A percentile compares a stretch with the other conserved stretches of the same genome.
Evolutionary conservation across 2,888 invertebrate genomes (phyloP).

Genomic region (Operophtera brumata): DNA sequence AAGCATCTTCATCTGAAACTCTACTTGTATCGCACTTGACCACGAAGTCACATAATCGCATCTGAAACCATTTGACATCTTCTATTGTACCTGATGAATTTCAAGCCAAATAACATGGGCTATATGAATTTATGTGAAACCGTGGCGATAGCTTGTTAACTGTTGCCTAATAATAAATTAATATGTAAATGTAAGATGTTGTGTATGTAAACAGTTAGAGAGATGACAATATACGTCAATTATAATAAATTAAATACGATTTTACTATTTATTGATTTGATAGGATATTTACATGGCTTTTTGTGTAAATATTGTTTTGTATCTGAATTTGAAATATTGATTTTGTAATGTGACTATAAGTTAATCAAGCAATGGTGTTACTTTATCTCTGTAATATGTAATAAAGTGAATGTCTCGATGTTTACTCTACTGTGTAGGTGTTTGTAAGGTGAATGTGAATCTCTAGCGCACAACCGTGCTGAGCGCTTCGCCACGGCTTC

Average conservation of each 20-base stretch:
- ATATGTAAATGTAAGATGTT: constrained; percentile 46
- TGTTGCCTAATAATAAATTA: constrained; percentile 43
- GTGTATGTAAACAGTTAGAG: constrained; percentile 55
- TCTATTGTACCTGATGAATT: constrained; percentile 68
- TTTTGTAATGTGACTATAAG: constrained; percentile 37
- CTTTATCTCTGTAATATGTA: constrained; percentile 30
- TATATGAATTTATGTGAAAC: constrained; percentile 49
- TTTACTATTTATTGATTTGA: constrained; percentile 43
- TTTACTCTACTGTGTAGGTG: constrained; percentile 35
- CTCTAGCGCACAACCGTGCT: constrained; percentile 41
- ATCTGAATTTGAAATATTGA: constrained; percentile 8
- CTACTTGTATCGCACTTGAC: constrained; percentile 16
- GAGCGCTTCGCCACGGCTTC: constrained; percentile 60
- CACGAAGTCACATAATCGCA: constrained; percentile 23
- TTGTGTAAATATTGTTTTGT: constrained; percentile 49
- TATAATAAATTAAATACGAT: constrained; percentile 60
- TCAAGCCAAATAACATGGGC: constrained; percentile 58
- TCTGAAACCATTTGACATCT: constrained; percentile 57
- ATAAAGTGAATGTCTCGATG: constrained; percentile 34
- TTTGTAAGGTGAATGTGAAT: constrained; percentile 61
- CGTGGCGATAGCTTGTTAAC: constrained; percentile 56
- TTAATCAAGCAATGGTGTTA: constrained; percentile 25
- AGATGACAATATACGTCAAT: constrained; percentile 74
- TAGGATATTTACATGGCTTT: constrained; percentile 37
- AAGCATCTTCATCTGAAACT: constrained; percentile 23